Evolutionary conservation across 2,888 invertebrate genomes (phyloP), one percentile per base, ranked within the genome.

Genomic region (Caenorhabditis wallacei): DNA sequence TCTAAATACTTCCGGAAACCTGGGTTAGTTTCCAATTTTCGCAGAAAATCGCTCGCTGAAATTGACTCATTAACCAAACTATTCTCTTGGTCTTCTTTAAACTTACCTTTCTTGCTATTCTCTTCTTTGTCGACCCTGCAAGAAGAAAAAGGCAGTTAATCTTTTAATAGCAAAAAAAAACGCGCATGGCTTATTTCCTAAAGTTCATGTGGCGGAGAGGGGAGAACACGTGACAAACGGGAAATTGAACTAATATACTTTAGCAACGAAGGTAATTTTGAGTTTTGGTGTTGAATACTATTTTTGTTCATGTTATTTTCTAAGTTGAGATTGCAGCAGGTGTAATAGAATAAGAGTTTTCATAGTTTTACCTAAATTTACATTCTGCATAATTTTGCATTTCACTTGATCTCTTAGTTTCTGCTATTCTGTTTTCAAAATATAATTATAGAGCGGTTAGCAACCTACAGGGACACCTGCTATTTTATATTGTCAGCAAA

Each of bases 71-170:
- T 66, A 18, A 11, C n/a, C n/a, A n/a, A n/a, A n/a, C n/a, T n/a
- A n/a, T n/a, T n/a, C n/a, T n/a, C n/a, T n/a, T n/a, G n/a, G 8
- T 10, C 40, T 5, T 8, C 16, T 64, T 22, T 24, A 11, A 13
- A 37, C 37, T 51, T 4, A 75, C 75, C 75, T 59, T 46, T 40
- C 10, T 48, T 30, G 2, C 35, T 51, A 40, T 78, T 78, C 22
- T 46, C 2, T 22, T 69, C 68, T 24, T 69, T 59, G 22, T 78
- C 26, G 26, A 54, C 53, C 26, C 78, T 78, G 78, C 18, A 69
- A 75, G 24, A 51, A 59, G 5, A 16, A 24, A 20, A 53, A 30
- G 30, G 30, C 30, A 30, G n/a, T n/a, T 40, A 43, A 48, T 48
- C 46, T 4, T 48, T 48, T 48, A 48, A 48, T 48, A 48, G 13